Evolutionary conservation across 2,888 invertebrate species (phyloP).

Genomic region (Thereva unica): DNA sequence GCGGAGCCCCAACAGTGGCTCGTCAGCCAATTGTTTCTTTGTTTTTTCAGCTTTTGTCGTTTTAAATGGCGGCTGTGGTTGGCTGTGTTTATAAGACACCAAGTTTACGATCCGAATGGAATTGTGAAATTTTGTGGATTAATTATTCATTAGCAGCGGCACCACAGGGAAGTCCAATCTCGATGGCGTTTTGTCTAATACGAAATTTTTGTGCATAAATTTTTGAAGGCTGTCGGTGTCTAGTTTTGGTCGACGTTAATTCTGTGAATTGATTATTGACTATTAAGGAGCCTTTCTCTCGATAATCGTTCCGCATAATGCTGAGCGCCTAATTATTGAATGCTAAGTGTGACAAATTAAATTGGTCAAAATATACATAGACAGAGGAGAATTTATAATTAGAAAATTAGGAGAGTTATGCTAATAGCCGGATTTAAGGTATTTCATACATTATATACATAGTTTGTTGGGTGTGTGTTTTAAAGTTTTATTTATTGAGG

Average conservation of each 20-base stretch:
- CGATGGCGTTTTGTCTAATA: constrained; percentile 17
- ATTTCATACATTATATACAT: too few relatives aligned
- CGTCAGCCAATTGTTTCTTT: constrained; percentile 16
- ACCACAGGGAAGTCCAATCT: constrained; percentile 1
- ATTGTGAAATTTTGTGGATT: constrained; percentile 28
- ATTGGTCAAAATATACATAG: not conserved
- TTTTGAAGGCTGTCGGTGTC: constrained; percentile 16
- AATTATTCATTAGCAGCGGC: constrained; percentile 33
- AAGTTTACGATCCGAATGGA: constrained; percentile 7
- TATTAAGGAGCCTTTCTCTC: too few relatives aligned
- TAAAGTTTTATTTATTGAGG: too few relatives aligned
- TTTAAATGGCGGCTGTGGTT: not conserved
- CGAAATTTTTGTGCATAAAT: constrained; percentile 11
- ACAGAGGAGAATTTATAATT: too few relatives aligned
- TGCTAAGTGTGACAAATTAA: constrained; percentile 24
- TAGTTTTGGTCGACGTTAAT: constrained; percentile 7
- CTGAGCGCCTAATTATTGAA: constrained; percentile 18
- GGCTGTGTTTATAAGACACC: not conserved
- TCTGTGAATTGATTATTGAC: too few relatives aligned
- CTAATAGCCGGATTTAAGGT: too few relatives aligned
- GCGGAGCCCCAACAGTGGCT: constrained; percentile 19
- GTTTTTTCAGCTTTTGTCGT: constrained; percentile 7
- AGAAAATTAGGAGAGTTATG: too few relatives aligned
- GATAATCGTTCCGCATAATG: not conserved
- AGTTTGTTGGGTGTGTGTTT: too few relatives aligned